These are phyloP conservation scores for Drosophila teissieri DNA, from an alignment of 1,140 invertebrate species.

Conservation along the genomic window DNA sequence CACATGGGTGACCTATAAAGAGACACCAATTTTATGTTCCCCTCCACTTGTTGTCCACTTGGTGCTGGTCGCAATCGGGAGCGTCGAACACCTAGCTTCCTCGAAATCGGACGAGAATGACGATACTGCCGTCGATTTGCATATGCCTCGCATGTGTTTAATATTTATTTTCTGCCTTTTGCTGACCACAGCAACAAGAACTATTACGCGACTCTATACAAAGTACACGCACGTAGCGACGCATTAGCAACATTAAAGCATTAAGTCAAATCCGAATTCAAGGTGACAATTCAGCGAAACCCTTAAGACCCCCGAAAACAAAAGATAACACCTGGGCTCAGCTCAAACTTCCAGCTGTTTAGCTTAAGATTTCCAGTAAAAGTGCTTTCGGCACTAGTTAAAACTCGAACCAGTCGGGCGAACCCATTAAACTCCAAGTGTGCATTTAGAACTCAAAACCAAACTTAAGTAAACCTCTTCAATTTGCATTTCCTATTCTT, in stretches of 20 bases:
- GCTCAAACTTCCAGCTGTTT: too few species aligned
- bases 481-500: too few species aligned
- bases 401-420: too few species aligned
- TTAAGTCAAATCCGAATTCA: slow-evolving; percentile 55
- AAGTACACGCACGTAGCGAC: slow-evolving; percentile 43
- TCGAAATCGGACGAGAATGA: slow-evolving; percentile 18
- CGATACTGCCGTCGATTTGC: slow-evolving; percentile 42
- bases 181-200: slow-evolving; percentile 79
- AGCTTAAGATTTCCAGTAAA: too few species aligned
- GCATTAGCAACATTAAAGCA: slow-evolving; percentile 51
- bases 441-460: too few species aligned
- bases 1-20: slow-evolving; percentile 34
- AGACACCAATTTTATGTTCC: slow-evolving; percentile 2
- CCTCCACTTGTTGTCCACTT: slow-evolving; percentile 16
- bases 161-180: slow-evolving; percentile 81
- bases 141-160: slow-evolving; percentile 63
- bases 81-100: slow-evolving; percentile 59
- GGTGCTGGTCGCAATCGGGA: slow-evolving; percentile 1
- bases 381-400: too few species aligned
- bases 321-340: too few species aligned
- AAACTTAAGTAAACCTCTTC: too few species aligned
- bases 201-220: slow-evolving; percentile 59
- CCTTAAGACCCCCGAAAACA: too few species aligned
- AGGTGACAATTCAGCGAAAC: slow-evolving; percentile 32
- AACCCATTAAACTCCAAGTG: too few species aligned